A percentile compares a stretch with the other conserved stretches of the same genome.
Evolutionary conservation across 2,888 invertebrate genomes (phyloP).

Genomic region (Pteria penguin): DNA sequence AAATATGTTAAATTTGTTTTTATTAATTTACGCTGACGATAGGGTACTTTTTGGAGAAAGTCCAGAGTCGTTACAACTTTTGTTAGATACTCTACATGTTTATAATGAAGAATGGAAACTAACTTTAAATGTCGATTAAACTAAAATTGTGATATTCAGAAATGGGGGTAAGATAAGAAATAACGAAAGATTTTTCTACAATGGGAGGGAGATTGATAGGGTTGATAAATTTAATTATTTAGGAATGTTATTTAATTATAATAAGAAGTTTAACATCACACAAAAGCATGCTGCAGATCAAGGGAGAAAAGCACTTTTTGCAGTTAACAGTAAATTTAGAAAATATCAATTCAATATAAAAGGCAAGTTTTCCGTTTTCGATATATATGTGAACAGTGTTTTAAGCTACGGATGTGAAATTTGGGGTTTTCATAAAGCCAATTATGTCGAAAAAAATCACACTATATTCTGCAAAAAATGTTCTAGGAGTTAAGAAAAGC

Average conservation of each 20-base stretch:
- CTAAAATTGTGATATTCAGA: not conserved
- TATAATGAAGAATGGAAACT: not conserved
- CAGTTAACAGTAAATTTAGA: not conserved
- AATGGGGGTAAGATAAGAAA: not conserved
- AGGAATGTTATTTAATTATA: not conserved
- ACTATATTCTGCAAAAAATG: not conserved
- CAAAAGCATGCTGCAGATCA: not conserved
- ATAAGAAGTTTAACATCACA: not conserved
- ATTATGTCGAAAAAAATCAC: not conserved
- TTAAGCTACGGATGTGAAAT: not conserved
- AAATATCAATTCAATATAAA: not conserved
- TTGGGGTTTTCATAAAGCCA: not conserved
- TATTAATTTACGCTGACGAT: not conserved
- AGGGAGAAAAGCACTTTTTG: not conserved
- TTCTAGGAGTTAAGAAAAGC: not conserved
- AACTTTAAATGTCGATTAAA: not conserved
- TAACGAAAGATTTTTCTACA: not conserved
- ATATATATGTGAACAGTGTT: not conserved
- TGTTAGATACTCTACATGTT: not conserved
- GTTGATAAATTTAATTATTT: slow-evolving; percentile 1
- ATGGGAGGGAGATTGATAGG: not conserved
- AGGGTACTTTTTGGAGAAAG: not conserved
- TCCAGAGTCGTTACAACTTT: not conserved
- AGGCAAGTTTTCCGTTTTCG: not conserved
- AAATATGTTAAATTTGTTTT: not conserved